A percentile compares a stretch with the other conserved stretches of the same genome.
Evolutionary conservation across 2,888 invertebrate species (phyloP).

Genomic region (Sturmia bella): DNA sequence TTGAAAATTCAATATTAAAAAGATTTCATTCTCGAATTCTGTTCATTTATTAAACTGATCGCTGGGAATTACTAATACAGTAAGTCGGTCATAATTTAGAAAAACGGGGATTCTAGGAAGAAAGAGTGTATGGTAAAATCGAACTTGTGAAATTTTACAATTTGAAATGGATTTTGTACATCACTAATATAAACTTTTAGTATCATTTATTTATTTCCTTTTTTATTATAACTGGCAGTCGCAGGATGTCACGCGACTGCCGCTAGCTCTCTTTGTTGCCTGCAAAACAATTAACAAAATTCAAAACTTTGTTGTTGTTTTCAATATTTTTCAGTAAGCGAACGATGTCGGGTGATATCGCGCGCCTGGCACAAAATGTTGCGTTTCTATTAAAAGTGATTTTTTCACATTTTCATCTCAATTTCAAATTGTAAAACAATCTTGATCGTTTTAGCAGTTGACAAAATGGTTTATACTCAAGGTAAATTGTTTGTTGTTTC

Average conservation of each 20-base stretch:
- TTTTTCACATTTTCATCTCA: neutral
- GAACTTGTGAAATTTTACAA: constrained; percentile 40
- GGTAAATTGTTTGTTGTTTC: constrained; percentile 66
- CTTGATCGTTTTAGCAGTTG: constrained; percentile 21
- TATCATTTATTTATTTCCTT: neutral
- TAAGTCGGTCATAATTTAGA: constrained; percentile 46
- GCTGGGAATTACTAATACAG: constrained; percentile 49
- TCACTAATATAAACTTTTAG: neutral
- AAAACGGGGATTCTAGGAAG: constrained; percentile 22
- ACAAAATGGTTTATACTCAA: constrained; percentile 37
- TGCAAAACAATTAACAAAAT: too few species aligned
- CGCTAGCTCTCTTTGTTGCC: too few species aligned
- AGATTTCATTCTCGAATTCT: constrained; percentile 44
- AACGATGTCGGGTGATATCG: too few species aligned
- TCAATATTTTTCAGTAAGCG: too few species aligned
- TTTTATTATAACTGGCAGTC: too few species aligned
- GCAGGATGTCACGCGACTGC: too few species aligned
- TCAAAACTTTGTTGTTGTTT: too few species aligned
- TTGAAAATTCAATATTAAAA: constrained; percentile 57
- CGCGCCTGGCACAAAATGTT: too few species aligned
- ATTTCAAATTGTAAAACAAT: constrained; percentile 59
- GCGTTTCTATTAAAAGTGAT: too few species aligned
- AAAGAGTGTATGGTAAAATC: constrained; percentile 33
- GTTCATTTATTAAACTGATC: constrained; percentile 57
- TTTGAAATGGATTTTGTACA: constrained; percentile 35